Evolutionary conservation across 2,888 invertebrate species (phyloP), one percentile per base, ranked within the genome.

Genomic region (Agrochola circellaris): DNA sequence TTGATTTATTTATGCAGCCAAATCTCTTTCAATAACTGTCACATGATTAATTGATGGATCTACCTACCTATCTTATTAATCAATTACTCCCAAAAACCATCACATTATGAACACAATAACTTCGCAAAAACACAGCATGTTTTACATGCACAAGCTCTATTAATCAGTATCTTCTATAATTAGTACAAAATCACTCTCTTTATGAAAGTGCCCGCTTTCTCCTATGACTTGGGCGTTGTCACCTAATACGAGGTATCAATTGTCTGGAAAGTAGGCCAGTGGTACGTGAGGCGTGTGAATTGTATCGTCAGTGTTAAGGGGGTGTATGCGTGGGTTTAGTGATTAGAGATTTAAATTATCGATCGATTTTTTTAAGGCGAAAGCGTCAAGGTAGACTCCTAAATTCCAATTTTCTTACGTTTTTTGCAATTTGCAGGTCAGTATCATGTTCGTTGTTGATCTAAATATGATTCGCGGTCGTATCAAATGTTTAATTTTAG

Each of bases 211-310:
- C 1, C 56, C 81, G 86, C 83, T 88, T 85, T 88, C 87, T 66
- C 84, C 48, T 70, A 54, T 81, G 26, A 0, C 67, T 81, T 87
- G 75, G 66, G 48, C 76, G 23, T n/a, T 71, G 90, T 88, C 89
- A 89, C 81, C 81, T 82, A 84, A 90, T 87, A 88, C 85, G 73
- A 71, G 77, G 90, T 92, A 91, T 92, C 90, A 92, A 91, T 92
- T 91, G 90, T 88, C 76, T 88, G 90, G 93, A 93, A 94, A 94
- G 94, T 93, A 86, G 92, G 90, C 81, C 89, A 91, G 86, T 90
- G 66, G 91, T 75, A 81, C 90, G 85, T 64, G 81, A 68, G 23
- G 74, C 83, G 87, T 87, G 82, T 56, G 83, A 84, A 75, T 58
- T 45, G 56, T 73, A 70, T 54, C 71, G 68, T 20, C 61, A 30